Evolutionary conservation across 2,113 vertebrate genomes (phyloP).

Genomic region (Nymphicus hollandicus): DNA sequence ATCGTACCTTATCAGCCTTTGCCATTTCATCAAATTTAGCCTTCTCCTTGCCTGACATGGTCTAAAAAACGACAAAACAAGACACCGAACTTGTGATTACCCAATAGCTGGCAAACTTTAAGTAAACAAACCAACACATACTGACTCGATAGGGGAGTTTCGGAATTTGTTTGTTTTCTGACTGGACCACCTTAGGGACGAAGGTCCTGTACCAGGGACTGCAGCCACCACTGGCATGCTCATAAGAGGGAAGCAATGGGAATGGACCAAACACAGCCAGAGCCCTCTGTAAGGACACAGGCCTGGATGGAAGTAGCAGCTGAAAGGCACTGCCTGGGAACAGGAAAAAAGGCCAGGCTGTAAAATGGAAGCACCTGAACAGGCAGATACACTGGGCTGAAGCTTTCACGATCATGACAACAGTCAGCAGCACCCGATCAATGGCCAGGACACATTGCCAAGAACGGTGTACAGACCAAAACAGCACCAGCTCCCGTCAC

Average conservation of each 20-base stretch:
- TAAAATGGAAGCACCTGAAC: not conserved
- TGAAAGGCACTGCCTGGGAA: not conserved
- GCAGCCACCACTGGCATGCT: not conserved
- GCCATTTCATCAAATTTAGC: constrained; percentile 89
- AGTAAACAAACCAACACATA: not conserved
- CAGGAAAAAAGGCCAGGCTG: not conserved
- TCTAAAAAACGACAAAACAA: constrained; percentile 64
- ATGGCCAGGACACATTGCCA: not conserved
- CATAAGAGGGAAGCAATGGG: not conserved
- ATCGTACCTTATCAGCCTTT: constrained; percentile 86
- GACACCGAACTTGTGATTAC: not conserved
- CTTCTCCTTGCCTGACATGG: constrained; percentile 87
- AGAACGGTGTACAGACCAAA: not conserved
- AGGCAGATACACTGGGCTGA: not conserved
- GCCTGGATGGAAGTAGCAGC: not conserved
- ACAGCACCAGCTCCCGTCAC: accelerated
- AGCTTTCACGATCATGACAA: accelerated
- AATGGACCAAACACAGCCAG: not conserved
- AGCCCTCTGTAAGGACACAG: not conserved
- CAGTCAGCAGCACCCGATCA: not conserved
- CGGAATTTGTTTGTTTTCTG: constrained; percentile 40
- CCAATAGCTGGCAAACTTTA: constrained; percentile 26
- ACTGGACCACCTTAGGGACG: not conserved
- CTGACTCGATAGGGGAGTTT: not conserved
- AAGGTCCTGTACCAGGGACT: not conserved